A percentile compares a stretch with the other conserved stretches of the same genome.
Conservation (phyloP, 2,797 vertebrate genomes). For the Huso huso region DNA sequence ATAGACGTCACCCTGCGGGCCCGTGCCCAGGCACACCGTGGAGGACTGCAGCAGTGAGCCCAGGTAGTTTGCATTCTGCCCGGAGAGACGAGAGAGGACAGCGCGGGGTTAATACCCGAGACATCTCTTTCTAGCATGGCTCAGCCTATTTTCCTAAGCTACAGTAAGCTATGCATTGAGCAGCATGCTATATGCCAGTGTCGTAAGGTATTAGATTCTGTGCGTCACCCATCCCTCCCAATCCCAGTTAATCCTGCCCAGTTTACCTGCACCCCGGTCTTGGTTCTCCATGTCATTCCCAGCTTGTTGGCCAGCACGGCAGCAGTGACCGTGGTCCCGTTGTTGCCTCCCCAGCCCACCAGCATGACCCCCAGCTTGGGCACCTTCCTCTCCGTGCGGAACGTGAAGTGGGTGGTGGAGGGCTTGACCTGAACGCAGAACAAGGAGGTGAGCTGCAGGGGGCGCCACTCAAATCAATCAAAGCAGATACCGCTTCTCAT, state of each 20-base stretch:
- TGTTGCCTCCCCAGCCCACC: conserved; percentile 94
- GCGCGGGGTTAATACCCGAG: not conserved
- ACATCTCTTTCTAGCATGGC: no score
- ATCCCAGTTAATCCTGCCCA: not conserved
- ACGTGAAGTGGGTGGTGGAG: conserved; percentile 61
- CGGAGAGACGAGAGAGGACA: conserved; percentile 1
- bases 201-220: no score
- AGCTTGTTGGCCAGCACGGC: conserved; percentile 81
- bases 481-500: not conserved
- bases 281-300: conserved; percentile 83
- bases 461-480: not conserved
- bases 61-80: conserved; percentile 83
- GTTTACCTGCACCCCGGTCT: conserved; percentile 74
- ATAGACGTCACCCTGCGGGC: conserved; percentile 69
- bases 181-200: no score
- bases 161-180: no score
- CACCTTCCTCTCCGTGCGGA: conserved; percentile 69
- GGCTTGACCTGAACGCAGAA: conserved; percentile 35
- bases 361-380: conserved; percentile 88
- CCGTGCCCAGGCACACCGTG: conserved; percentile 74
- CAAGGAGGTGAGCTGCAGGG: conserved; percentile 42
- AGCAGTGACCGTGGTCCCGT: conserved; percentile 85
- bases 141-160: no score
- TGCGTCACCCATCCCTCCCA: no score
- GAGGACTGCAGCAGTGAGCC: conserved; percentile 86